Evolutionary conservation across 2,888 invertebrate genomes (phyloP), one percentile per base, ranked within the genome.

Genomic region (Muscina levida): DNA sequence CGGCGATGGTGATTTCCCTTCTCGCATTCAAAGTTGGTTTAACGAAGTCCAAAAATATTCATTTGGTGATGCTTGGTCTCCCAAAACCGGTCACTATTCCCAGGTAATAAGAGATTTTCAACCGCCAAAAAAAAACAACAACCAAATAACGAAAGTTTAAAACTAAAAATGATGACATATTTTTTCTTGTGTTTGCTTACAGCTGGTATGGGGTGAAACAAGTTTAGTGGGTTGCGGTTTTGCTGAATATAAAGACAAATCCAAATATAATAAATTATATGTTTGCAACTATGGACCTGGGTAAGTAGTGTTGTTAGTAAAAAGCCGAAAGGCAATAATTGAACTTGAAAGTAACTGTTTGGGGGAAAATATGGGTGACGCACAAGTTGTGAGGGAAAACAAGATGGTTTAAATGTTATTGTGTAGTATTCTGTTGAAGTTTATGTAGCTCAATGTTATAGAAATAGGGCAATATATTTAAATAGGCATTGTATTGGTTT

Each of bases 121-220:
- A 8, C 11, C 13, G 44, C 13, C 44, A 2, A 4, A 44, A 13
- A 1, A 22, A 11, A 44, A 17, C 11, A 68, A 53, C 0, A 31
- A 19, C 6, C 26, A 0, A 42, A 4, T 37, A n/a, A n/a, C n/a
- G 17, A 0, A 46, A 8, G 13, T 26, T n/a, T n/a, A n/a, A n/a
- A n/a, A n/a, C 31, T 31, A 3, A 6, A 44, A 24, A 19, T 11
- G 11, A 67, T 39, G 11, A 26, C 3, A 53, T 19, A 4, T 13
- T 15, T 11, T 66, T n/a, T 4, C 31, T 65, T 48, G 31, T 53
- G 6, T 22, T 48, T 68, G 44, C 62, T 86, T 85, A n/a, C 89
- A 97, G 96, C 92, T 97, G 90, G 94, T 97, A 72, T 97, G 97
- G 97, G 95, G 95, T 75, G 94, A 95, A 88, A 96, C 97, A 11